phyloP scores from a whole-genome alignment of 2,113 vertebrate species.

The Macquaria australasica region DNA sequence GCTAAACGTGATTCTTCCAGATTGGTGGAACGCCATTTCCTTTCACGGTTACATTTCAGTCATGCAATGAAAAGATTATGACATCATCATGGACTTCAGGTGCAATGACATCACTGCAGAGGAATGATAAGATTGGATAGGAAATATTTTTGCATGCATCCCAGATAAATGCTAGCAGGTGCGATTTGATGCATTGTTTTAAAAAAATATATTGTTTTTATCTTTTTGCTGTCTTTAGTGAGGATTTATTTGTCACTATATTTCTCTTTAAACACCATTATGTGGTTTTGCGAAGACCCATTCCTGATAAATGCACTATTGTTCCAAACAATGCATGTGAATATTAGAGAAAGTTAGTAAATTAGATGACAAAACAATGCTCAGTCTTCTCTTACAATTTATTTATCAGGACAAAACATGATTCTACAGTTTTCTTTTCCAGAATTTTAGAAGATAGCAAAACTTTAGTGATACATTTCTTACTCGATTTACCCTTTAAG shows the following conservation, averaged over 20 bases:
- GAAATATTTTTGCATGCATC: neutral
- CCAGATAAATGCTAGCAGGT: neutral
- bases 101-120: neutral
- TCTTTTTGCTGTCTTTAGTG: neutral
- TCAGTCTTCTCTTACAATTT: neutral
- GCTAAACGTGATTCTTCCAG: too few species aligned
- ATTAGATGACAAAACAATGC: neutral
- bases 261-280: neutral
- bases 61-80: neutral
- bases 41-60: neutral
- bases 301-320: neutral
- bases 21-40: too few species aligned
- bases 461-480: neutral
- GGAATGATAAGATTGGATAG: neutral
- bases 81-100: neutral
- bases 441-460: neutral
- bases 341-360: neutral
- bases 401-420: neutral
- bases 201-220: too few species aligned
- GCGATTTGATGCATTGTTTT: neutral
- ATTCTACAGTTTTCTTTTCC: neutral
- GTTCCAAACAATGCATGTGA: neutral
- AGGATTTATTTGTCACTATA: neutral
- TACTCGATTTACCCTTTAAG: neutral
- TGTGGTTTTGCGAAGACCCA: neutral